A percentile compares a stretch with the other conserved stretches of the same genome.
Conservation (phyloP, 1,140 invertebrate species). For the Brachionus rotundiformis region DNA sequence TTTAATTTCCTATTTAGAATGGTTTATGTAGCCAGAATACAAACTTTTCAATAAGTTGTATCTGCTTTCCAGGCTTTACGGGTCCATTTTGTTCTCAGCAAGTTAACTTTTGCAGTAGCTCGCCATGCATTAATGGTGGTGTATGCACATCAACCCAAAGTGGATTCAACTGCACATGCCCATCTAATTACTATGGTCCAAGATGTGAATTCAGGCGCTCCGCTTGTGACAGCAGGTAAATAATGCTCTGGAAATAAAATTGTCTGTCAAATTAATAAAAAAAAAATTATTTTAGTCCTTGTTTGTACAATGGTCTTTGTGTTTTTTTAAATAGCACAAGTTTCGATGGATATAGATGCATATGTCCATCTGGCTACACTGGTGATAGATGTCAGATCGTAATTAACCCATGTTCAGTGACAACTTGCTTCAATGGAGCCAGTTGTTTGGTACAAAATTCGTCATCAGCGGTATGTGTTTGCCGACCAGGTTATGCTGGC, state of each 20-base stretch:
- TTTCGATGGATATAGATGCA: constrained; percentile 24
- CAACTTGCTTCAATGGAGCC: constrained; percentile 49
- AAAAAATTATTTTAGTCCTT: constrained; percentile 20
- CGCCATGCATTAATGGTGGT: constrained; percentile 71
- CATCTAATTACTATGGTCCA: constrained; percentile 7
- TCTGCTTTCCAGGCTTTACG: constrained; percentile 55
- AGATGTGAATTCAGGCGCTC: constrained; percentile 52
- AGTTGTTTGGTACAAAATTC: constrained; percentile 29
- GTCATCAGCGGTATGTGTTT: constrained; percentile 44
- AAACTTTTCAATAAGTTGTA: constrained; percentile 47
- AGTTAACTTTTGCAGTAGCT: constrained; percentile 84
- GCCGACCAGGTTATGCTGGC: constrained; percentile 38
- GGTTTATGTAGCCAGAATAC: constrained; percentile 1
- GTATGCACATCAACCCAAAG: constrained; percentile 53
- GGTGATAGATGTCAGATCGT: constrained; percentile 52
- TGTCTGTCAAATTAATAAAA: not conserved
- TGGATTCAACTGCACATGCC: constrained; percentile 56
- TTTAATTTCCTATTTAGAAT: not conserved
- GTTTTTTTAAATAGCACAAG: not conserved
- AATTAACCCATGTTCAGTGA: constrained; percentile 54
- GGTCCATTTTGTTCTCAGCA: constrained; percentile 75
- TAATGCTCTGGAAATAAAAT: not conserved
- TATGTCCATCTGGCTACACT: constrained; percentile 54
- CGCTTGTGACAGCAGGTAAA: constrained; percentile 49
- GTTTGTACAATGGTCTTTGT: constrained; percentile 41